Evolutionary conservation across 92 coral and sea anemone genomes (phyloP).

Genomic region (Actinostola sp.): DNA sequence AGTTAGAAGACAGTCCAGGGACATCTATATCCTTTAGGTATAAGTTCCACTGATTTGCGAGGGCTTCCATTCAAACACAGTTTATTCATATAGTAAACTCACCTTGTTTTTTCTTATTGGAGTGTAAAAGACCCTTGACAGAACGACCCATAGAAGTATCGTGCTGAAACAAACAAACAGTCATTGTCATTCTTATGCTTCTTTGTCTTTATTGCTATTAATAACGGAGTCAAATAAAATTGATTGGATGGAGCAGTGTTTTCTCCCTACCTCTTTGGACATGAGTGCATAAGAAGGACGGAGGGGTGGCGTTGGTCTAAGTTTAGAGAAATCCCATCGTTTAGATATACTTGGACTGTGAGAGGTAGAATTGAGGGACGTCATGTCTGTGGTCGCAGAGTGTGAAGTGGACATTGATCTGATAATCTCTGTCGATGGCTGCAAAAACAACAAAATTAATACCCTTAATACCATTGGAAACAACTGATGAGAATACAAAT

Average conservation of each 20-base stretch:
- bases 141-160: slow-evolving; percentile 79
- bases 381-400: slow-evolving; percentile 86
- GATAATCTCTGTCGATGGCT: slow-evolving; percentile 37
- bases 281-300: slow-evolving; percentile 96
- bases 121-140: slow-evolving; percentile 78
- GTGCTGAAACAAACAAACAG: slow-evolving; percentile 5
- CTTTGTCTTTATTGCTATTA: too few species aligned
- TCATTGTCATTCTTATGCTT: too few species aligned
- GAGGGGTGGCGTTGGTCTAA: slow-evolving; percentile 95
- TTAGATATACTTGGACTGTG: slow-evolving; percentile 80
- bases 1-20: too few species aligned
- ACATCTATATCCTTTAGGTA: too few species aligned
- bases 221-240: too few species aligned
- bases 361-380: slow-evolving; percentile 72
- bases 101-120: slow-evolving; percentile 87
- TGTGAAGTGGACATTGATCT: slow-evolving; percentile 79
- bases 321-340: slow-evolving; percentile 90
- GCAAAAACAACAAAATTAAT: background rate
- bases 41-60: background rate
- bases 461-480: background rate
- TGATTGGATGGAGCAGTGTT: background rate
- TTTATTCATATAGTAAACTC: background rate
- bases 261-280: slow-evolving; percentile 82
- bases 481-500: background rate
- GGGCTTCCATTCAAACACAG: background rate